Evolutionary conservation across 2,113 vertebrate genomes (phyloP), one percentile per base, ranked within the genome.

Genomic region (Zosterops japonicus): DNA sequence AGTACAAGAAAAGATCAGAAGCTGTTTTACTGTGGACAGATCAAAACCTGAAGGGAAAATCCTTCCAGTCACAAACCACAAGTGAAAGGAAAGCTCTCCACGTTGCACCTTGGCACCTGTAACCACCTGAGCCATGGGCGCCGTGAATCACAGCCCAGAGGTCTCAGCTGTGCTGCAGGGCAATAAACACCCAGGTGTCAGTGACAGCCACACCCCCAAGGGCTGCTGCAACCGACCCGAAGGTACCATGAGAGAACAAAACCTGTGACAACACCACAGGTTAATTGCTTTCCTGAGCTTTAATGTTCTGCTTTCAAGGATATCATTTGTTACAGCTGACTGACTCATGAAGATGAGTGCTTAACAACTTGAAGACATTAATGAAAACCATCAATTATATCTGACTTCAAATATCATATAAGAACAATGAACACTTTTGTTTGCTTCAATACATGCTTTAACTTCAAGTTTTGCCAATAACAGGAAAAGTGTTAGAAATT

Each of bases 101-200:
- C 1, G 3, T 0, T 8, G 33, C 44, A 36, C 23, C 39, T 15
- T 17, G 3, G 3, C 20, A 8, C 18, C 1, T n/a, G 29, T 5
- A 29, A 31, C 1, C 12, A 50, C 61, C 67, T 9, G 56, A 7
- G 56, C 5, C 29, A 6, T 0, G 18, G 23, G 31, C 1, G 2
- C 19, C 55, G 2, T 19, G 0, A 20, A 8, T 2, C 15, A 42
- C 16, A 61, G 50, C 64, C 52, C 18, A 2, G 36, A 15, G 69
- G 20, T 24, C 27, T 6, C 3, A 12, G 36, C 25, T 5, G 27
- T 2, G 10, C 69, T 23, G 3, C n/a, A 41, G 42, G 7, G 12
- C 2, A 5, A 39, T 3, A 2, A 79, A n/a, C 19, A 63, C 3
- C n/a, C 3, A 1, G 39, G 35, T 27, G 59, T 7, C 71, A 12